Conservation (phyloP, 2,888 invertebrate genomes). For the Autographa pulchrina region DNA sequence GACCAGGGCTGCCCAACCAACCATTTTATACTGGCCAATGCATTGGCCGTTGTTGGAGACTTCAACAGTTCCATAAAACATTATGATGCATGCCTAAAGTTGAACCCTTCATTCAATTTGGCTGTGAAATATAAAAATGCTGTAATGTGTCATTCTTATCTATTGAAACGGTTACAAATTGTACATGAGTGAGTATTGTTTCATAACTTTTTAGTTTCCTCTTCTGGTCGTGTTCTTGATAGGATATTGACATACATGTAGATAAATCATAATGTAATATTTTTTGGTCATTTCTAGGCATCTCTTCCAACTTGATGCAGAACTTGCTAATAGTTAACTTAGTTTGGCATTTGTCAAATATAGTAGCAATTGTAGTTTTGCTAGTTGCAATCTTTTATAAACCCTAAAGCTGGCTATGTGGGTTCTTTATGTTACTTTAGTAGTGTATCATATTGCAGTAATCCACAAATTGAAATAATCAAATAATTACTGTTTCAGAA, state of each 20-base stretch:
- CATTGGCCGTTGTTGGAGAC: slow-evolving; percentile 92
- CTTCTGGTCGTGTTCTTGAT: too few species aligned
- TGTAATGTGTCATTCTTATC: slow-evolving; percentile 91
- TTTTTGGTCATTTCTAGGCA: too few species aligned
- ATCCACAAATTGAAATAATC: too few species aligned
- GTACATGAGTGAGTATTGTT: slow-evolving; percentile 90
- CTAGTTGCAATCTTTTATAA: neutral
- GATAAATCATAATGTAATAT: too few species aligned
- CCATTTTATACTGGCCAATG: slow-evolving; percentile 92
- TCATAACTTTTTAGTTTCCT: neutral
- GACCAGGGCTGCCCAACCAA: slow-evolving; percentile 90
- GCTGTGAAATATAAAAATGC: slow-evolving; percentile 91
- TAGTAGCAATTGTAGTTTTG: neutral
- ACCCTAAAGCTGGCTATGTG: neutral
- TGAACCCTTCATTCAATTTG: slow-evolving; percentile 90
- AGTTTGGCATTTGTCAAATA: neutral
- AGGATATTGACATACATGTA: too few species aligned
- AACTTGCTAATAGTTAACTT: neutral
- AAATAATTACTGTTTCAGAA: slow-evolving; percentile 65
- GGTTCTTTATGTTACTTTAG: too few species aligned
- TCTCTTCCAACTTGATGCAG: too few species aligned
- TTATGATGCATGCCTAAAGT: slow-evolving; percentile 90
- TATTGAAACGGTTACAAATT: slow-evolving; percentile 90
- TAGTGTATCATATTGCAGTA: too few species aligned
- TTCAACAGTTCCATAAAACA: slow-evolving; percentile 91